Evolutionary conservation across 2,113 vertebrate species (phyloP).

Genomic region (Carettochelys insculpta): DNA sequence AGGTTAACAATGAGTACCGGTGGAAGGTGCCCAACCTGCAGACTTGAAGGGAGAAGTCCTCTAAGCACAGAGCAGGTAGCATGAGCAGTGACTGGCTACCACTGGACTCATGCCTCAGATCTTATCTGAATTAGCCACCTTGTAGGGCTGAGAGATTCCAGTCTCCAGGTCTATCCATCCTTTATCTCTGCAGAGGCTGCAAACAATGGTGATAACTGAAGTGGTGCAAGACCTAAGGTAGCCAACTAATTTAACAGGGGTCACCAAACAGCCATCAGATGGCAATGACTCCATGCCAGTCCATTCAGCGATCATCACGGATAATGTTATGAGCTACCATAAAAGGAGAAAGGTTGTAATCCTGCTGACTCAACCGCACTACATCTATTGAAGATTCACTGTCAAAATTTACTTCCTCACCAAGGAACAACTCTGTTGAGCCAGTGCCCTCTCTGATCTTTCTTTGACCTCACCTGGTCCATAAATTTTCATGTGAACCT

Average conservation of each 20-base stretch:
- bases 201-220: background rate
- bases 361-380: background rate
- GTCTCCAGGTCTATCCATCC: background rate
- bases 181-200: background rate
- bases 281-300: background rate
- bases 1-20: background rate
- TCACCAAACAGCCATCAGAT: background rate
- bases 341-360: background rate
- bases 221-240: background rate
- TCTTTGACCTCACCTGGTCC: background rate
- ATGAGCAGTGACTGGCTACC: no score
- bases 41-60: background rate
- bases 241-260: background rate
- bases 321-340: background rate
- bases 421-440: background rate
- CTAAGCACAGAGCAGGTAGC: no score
- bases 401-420: background rate
- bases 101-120: background rate
- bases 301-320: background rate
- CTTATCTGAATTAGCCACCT: background rate
- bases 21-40: background rate
- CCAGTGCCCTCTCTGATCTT: background rate
- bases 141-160: background rate
- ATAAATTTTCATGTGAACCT: background rate
- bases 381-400: background rate